Percentiles rank a stretch among this genome's conserved stretches.
phyloP scores from a whole-genome alignment of 2,113 vertebrate species.

The Lophura nycthemera region DNA sequence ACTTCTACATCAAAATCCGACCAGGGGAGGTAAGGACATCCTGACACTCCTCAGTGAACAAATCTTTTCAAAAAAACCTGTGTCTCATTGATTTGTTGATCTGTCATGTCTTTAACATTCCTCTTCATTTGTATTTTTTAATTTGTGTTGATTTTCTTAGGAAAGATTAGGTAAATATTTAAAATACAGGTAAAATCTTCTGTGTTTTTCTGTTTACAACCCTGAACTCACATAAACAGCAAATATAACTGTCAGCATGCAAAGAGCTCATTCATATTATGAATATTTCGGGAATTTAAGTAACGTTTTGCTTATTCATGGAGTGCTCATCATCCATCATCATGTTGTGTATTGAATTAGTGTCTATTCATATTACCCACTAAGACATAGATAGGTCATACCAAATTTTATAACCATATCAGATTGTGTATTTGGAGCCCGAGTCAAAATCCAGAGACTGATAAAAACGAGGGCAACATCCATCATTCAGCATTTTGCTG shows the following conservation, averaged over 20 bases:
- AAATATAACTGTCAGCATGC: neutral
- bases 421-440: neutral
- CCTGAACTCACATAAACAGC: neutral
- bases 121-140: neutral
- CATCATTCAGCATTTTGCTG: neutral
- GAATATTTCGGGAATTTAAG: neutral
- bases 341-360: neutral
- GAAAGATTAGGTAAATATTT: neutral
- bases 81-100: neutral
- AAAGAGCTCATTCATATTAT: neutral
- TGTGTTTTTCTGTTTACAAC: neutral
- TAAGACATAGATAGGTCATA: neutral
- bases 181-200: neutral
- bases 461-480: neutral
- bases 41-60: neutral
- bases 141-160: neutral
- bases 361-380: neutral
- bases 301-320: neutral
- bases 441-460: neutral
- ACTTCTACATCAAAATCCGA: slow-evolving; percentile 98
- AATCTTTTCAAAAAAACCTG: neutral
- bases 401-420: neutral
- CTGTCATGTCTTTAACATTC: neutral
- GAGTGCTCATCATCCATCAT: neutral
- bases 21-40: slow-evolving; percentile 89